Conservation (phyloP, 2,888 invertebrate species). For the Callimorpha dominula region DNA sequence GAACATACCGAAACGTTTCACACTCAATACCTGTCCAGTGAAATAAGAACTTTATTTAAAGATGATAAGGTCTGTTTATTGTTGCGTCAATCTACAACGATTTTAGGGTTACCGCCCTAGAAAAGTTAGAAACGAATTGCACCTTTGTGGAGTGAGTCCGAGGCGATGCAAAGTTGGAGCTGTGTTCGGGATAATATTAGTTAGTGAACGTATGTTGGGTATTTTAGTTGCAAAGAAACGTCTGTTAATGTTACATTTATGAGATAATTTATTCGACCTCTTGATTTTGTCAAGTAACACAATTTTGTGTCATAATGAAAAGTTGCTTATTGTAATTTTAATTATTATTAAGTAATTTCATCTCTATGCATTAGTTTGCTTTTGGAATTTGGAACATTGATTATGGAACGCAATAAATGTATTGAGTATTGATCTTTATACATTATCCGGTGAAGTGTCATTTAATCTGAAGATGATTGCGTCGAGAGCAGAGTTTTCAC, state of each 20-base stretch:
- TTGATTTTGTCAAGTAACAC: conserved; percentile 18
- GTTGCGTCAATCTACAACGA: neutral
- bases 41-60: conserved; percentile 9
- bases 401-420: too few species aligned
- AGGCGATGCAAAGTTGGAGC: conserved; percentile 55
- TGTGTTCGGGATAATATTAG: conserved; percentile 53
- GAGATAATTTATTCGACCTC: conserved; percentile 15
- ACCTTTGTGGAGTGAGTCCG: conserved; percentile 57
- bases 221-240: conserved; percentile 18
- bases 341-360: too few species aligned
- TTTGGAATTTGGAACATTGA: too few species aligned
- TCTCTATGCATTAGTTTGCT: too few species aligned
- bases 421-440: too few species aligned
- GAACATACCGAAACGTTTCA: conserved; percentile 26
- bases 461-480: too few species aligned
- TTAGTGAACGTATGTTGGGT: conserved; percentile 36
- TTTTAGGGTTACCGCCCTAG: conserved; percentile 6
- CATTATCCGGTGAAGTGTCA: too few species aligned
- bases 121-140: conserved; percentile 39
- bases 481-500: too few species aligned
- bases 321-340: too few species aligned
- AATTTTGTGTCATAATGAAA: neutral
- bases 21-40: neutral
- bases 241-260: conserved; percentile 35
- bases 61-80: conserved; percentile 15